Evolutionary conservation across 2,888 invertebrate species (phyloP), one percentile per base, ranked within the genome.

Genomic region (Heliothis peltigera): DNA sequence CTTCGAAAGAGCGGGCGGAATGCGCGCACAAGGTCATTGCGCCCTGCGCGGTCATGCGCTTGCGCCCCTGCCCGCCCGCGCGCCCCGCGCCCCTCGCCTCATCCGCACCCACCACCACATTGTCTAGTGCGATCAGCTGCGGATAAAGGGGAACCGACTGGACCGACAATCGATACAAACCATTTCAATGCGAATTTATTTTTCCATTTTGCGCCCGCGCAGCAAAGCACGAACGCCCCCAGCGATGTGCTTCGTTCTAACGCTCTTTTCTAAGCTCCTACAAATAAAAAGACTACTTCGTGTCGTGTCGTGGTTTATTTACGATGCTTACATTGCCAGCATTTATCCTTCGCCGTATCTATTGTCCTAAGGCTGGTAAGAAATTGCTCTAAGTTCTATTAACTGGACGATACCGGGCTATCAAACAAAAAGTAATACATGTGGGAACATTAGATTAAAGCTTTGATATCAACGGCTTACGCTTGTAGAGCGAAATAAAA

Each of bases 1-100:
- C 89, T 86, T 83, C 88, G 87, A 87, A 88, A 88, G 89, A 90
- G 89, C 92, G 89, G 88, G 86, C 84, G 94, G 93, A 91, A 93
- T 94, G 93, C 89, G 91, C 92, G 89, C 89, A 91, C 95, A 95
- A 95, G 95, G 95, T 94, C 95, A 94, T 94, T 95, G 94, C 93
- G 94, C 94, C 92, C 93, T 90, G 92, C 93, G 92, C 95, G 95
- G 95, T 95, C 95, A 95, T 93, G 93, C 91, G 91, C 94, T 88
- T 88, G 87, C 89, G 84, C 87, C 88, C 84, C 80, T 74, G 79
- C 81, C 86, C 82, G 81, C 76, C 84, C 80, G 77, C 76, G 71
- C 80, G 64, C 66, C 63, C 72, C 69, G 19, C 80, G 60, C 79
- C 77, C 77, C 74, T 78, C 66, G 60, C 79, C 77, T 85, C 85